Evolutionary conservation across 37 sponge, comb jelly and placozoan species (phyloP).

Genomic region (Cladorhizidae sp.): DNA sequence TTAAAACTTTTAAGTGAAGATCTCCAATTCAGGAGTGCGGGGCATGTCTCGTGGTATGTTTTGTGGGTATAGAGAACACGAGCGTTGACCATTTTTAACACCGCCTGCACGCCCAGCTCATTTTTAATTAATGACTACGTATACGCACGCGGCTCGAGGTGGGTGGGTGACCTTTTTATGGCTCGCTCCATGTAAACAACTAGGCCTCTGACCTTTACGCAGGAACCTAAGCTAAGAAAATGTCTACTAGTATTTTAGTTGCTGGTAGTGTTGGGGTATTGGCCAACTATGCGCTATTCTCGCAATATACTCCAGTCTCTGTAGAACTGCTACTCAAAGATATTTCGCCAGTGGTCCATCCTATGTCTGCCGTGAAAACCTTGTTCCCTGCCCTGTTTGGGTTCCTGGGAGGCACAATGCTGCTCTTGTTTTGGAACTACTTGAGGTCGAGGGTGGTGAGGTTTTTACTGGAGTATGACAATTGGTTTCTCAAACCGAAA

Average conservation of each 20-base stretch:
- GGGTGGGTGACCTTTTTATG: too few relatives aligned
- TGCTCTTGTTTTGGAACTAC: constrained; percentile 56
- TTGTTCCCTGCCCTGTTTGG: constrained; percentile 45
- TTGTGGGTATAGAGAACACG: too few relatives aligned
- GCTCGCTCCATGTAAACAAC: too few relatives aligned
- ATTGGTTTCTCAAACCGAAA: constrained; percentile 75
- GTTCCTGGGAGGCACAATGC: constrained; percentile 51
- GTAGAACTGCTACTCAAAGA: constrained; percentile 21
- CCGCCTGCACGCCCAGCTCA: too few relatives aligned
- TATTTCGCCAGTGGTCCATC: constrained; percentile 28
- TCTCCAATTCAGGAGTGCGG: too few relatives aligned
- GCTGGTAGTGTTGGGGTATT: constrained; percentile 60
- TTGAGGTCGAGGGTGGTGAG: constrained; percentile 48
- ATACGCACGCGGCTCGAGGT: too few relatives aligned
- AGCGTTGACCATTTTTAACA: too few relatives aligned
- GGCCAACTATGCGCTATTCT: constrained; percentile 52
- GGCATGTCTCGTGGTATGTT: too few relatives aligned
- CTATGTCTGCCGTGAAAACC: constrained; percentile 19
- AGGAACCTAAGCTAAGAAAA: not conserved
- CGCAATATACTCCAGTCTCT: constrained; percentile 22
- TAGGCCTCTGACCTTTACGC: too few relatives aligned
- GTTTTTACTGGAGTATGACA: constrained; percentile 56
- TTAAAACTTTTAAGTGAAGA: too few relatives aligned
- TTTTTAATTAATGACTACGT: too few relatives aligned
- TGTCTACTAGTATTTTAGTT: constrained; percentile 33